Evolutionary conservation across 2,797 vertebrate species (phyloP).

Genomic region (Coreius guichenoti): DNA sequence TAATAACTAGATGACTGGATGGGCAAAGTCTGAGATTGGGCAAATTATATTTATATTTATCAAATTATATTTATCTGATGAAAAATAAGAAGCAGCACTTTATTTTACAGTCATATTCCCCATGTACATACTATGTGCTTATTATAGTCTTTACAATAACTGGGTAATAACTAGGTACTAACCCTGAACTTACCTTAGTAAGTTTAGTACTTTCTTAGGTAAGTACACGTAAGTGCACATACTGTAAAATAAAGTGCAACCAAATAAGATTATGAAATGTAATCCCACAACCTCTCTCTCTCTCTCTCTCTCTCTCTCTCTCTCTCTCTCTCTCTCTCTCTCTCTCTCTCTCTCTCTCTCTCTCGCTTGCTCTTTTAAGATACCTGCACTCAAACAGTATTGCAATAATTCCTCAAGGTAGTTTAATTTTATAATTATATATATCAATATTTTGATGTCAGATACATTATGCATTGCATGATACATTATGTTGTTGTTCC

Average conservation of each 20-base stretch:
- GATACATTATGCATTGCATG: neutral
- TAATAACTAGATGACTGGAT: neutral
- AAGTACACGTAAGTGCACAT: no score
- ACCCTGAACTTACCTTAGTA: no score
- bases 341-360: no score
- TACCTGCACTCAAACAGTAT: slow-evolving; percentile 99
- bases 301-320: no score
- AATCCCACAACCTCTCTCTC: neutral
- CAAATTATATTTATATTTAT: neutral
- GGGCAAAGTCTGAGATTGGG: neutral
- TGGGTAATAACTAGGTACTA: no score
- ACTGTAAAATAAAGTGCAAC: no score
- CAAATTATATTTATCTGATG: neutral
- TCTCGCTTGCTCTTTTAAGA: slow-evolving; percentile 67
- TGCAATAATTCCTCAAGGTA: slow-evolving; percentile 94
- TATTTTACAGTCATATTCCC: no score
- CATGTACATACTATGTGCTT: no score
- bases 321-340: no score
- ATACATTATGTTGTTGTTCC: slow-evolving; percentile 9
- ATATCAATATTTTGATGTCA: neutral
- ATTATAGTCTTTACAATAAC: no score
- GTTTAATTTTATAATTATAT: slow-evolving; percentile 49
- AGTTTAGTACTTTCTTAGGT: no score
- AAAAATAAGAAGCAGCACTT: neutral
- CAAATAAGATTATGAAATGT: neutral